Conservation (phyloP, 92 coral and sea anemone genomes). For the Epizoanthus illoricatus region DNA sequence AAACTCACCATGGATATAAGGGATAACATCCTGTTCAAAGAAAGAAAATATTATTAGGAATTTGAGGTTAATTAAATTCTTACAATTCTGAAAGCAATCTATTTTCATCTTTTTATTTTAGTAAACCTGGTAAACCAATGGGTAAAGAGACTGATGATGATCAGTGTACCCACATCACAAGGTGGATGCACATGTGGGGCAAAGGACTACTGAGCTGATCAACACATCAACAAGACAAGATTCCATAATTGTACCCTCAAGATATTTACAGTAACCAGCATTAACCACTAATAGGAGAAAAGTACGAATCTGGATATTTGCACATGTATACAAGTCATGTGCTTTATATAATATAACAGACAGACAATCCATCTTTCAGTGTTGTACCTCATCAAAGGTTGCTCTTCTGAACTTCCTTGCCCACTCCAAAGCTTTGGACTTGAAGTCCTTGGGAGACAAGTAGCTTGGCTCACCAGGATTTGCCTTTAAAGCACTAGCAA, state of each 20-base stretch:
- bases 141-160: no score
- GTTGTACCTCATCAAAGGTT: not conserved
- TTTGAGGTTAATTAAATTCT: not conserved
- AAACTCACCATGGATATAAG: not conserved
- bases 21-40: slow-evolving; percentile 5
- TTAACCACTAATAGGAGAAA: no score
- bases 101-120: not conserved
- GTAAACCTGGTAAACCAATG: not conserved
- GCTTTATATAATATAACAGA: not conserved
- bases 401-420: slow-evolving; percentile 1
- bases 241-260: no score
- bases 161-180: no score
- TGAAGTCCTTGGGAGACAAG: not conserved
- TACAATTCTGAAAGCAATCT: not conserved
- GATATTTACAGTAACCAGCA: no score
- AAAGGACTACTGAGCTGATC: no score
- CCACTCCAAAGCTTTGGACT: not conserved
- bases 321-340: not conserved
- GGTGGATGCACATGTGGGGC: no score
- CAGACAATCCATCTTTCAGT: not conserved
- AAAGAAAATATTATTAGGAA: not conserved
- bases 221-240: no score
- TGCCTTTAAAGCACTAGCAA: no score
- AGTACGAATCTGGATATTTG: no score
- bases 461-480: no score